Percentiles rank a stretch among this genome's conserved stretches.
Evolutionary conservation across 2,888 invertebrate species (phyloP).

Genomic region (Scaptomyza polygonia): DNA sequence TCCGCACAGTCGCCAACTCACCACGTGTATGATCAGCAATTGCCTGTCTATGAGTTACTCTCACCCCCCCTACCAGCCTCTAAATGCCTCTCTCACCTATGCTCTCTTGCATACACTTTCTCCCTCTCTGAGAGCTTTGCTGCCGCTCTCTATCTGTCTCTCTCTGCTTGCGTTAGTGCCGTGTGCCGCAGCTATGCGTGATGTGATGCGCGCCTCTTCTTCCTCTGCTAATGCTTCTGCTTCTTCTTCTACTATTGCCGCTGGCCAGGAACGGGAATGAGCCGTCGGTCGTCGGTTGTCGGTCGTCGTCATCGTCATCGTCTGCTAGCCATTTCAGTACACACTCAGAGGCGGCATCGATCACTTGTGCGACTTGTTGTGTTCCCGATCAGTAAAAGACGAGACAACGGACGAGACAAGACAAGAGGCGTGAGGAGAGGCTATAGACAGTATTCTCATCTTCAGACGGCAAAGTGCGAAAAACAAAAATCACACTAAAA

Average conservation of each 20-base stretch:
- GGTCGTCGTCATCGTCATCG: constrained; percentile 25
- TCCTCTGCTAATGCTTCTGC: background rate
- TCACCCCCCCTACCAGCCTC: background rate
- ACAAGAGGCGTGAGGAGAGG: constrained; percentile 28
- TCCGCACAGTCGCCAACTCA: constrained; percentile 26
- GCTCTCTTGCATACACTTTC: background rate
- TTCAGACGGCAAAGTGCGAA: constrained; percentile 28
- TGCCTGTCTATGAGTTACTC: constrained; percentile 39
- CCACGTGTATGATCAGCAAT: constrained; percentile 50
- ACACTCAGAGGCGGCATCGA: constrained; percentile 83
- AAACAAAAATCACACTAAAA: constrained; percentile 14
- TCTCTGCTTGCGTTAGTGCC: constrained; percentile 33
- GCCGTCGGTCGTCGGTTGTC: constrained; percentile 24
- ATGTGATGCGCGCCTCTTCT: constrained; percentile 23
- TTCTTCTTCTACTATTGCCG: constrained; percentile 1
- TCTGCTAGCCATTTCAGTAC: constrained; percentile 73
- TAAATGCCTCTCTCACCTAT: constrained; percentile 2
- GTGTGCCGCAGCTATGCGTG: constrained; percentile 54
- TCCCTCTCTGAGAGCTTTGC: constrained; percentile 6
- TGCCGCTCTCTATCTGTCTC: background rate
- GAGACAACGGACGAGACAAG: constrained; percentile 26
- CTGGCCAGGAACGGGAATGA: constrained; percentile 51
- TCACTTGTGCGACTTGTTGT: constrained; percentile 80
- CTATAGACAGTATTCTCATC: constrained; percentile 39
- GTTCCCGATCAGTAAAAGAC: constrained; percentile 53